Base-by-base conservation (phyloP, 2,888 invertebrate genomes). In the Tetanocera ferruginea region DNA sequence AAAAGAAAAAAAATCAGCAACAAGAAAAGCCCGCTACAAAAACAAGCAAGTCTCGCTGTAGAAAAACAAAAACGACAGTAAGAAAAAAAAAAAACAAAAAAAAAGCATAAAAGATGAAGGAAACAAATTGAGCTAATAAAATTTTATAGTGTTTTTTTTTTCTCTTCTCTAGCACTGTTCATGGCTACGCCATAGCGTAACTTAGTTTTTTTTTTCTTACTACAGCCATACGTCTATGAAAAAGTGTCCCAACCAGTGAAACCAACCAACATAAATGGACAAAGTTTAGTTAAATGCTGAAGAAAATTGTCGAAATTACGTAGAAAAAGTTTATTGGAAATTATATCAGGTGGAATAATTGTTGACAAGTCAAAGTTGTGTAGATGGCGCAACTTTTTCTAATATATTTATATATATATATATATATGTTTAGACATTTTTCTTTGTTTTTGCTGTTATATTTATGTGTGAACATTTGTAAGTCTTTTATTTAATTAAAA, bases 61-160 rank as follows among this genome's bases (percentile, higher is more conserved):
- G 23, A 17, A 28, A 23, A 17, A 57, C 5, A 11, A 37, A 57
- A 37, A 28, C 37, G 43, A 55, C 62, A 73, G 6, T 23, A 23
- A 66, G 19, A 55, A 75, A 52, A 25, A 23, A 17, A 74, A 49
- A 5, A 55, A 75, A 52, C 17, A 23, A 17, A 74, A 49, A 5
- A 25, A 37, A 4, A 37, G 2, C 11, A 43, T 67, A 28, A 57
- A 43, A 64, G 52, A 74, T 49, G 74, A 75, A 55, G 55, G n/a
- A 75, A 75, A 67, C 55, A 75, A 75, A 75, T 75, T 67, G 75
- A 75, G 67, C 66, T 55, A 66, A 67, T 75, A 75, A 75, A 75
- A 75, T 51, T 75, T 66, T 75, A 66, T 75, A 23, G 55, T 67
- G 14, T 55, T 66, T 64, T 67, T 66, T 75, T 17, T 72, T 57